Percentiles rank a stretch among this genome's conserved stretches.
Conservation (phyloP, 1,140 invertebrate genomes). For the Coelopa frigida region DNA sequence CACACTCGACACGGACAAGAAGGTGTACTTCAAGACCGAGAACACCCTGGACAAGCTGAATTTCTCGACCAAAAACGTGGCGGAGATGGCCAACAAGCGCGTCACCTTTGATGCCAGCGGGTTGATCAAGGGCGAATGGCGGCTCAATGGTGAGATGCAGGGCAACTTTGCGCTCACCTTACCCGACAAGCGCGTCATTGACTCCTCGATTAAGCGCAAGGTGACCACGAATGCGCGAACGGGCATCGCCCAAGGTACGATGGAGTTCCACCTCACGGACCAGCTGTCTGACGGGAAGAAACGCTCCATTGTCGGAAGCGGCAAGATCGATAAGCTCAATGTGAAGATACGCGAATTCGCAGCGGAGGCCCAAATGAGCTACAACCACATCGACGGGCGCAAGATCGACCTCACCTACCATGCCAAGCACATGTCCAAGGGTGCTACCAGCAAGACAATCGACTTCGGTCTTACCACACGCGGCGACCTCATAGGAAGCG, state of each 20-base stretch:
- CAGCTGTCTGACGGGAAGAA: slow-evolving; percentile 43
- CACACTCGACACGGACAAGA: slow-evolving; percentile 60
- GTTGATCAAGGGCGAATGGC: slow-evolving; percentile 45
- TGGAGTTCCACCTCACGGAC: slow-evolving; percentile 33
- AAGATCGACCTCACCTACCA: slow-evolving; percentile 25
- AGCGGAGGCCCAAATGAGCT: slow-evolving; percentile 37
- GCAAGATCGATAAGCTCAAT: slow-evolving; percentile 46
- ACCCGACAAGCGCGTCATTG: slow-evolving; percentile 19
- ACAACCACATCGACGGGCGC: slow-evolving; percentile 34
- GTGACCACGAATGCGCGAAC: slow-evolving; percentile 32
- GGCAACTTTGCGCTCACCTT: slow-evolving; percentile 30
- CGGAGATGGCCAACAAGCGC: slow-evolving; percentile 48
- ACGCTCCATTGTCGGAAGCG: slow-evolving; percentile 34
- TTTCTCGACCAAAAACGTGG: slow-evolving; percentile 53
- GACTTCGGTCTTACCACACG: slow-evolving; percentile 23
- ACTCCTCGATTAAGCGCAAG: slow-evolving; percentile 41
- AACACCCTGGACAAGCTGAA: slow-evolving; percentile 50
- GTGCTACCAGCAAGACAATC: slow-evolving; percentile 25
- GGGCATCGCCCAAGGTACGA: slow-evolving; percentile 28
- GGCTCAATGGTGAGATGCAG: slow-evolving; percentile 45
- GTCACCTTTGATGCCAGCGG: slow-evolving; percentile 49
- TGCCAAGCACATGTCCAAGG: slow-evolving; percentile 27
- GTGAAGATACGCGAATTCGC: slow-evolving; percentile 45
- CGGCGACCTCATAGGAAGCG: slow-evolving; percentile 42
- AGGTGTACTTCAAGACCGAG: slow-evolving; percentile 51